Conservation (phyloP, 2,888 invertebrate species). For the Smittia aterrima region DNA sequence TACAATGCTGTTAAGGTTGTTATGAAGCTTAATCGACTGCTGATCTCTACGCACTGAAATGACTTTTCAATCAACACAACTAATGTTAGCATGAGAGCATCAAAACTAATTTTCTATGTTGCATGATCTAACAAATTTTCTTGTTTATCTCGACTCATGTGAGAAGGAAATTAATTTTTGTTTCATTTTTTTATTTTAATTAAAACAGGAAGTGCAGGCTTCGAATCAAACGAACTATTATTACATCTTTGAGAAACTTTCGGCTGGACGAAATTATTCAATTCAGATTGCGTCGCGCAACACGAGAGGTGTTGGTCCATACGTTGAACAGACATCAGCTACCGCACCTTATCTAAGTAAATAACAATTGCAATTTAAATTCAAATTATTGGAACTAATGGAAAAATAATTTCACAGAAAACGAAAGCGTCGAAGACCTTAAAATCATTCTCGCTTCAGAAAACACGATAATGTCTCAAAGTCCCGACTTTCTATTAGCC, state of each 20-base stretch:
- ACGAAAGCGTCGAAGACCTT: constrained; percentile 43
- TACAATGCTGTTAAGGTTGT: constrained; percentile 65
- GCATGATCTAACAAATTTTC: not conserved
- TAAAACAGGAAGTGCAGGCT: constrained; percentile 76
- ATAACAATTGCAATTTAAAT: constrained; percentile 3
- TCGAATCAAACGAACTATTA: constrained; percentile 60
- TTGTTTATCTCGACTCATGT: not conserved
- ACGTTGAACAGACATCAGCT: constrained; percentile 62
- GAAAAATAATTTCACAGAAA: no score
- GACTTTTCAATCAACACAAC: not conserved
- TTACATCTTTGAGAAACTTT: constrained; percentile 74
- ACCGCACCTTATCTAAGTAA: constrained; percentile 61
- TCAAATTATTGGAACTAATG: no score
- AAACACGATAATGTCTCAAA: constrained; percentile 66
- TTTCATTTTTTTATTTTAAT: constrained; percentile 3
- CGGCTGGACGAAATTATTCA: constrained; percentile 69
- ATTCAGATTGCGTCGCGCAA: constrained; percentile 80
- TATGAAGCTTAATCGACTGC: constrained; percentile 5
- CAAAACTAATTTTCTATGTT: not conserved
- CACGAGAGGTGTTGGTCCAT: constrained; percentile 74
- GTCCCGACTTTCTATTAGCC: constrained; percentile 51
- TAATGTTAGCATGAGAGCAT: not conserved
- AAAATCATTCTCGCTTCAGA: constrained; percentile 66
- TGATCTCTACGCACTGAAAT: not conserved
- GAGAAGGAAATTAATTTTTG: not conserved